Base-by-base conservation (phyloP, 2,113 vertebrate species). In the Centropus bengalensis region DNA sequence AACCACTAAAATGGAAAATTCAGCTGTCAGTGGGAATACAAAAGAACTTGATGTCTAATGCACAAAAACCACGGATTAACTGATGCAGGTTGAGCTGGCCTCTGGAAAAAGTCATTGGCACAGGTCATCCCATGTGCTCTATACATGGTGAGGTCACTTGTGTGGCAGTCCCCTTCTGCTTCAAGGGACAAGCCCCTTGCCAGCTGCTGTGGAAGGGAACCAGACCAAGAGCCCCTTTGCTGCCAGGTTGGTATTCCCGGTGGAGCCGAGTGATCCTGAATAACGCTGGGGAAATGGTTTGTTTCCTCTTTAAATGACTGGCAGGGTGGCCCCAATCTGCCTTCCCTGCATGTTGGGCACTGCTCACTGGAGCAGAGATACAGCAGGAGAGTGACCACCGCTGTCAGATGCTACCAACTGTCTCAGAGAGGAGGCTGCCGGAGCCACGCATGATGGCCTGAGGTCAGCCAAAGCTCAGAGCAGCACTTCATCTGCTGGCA, bases 231-330 rank as follows among this genome's bases (percentile, higher is more conserved):
- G 78, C 38, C 59, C 36, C 68, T 87, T 96, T 88, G 80, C 77
- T 82, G 70, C 67, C 27, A 74, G 63, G 58, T 60, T 64, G 26
- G 45, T 3, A 5, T 94, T 58, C 68, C 2, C 2, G 78, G 80
- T 95, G 45, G 84, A 86, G 94, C 86, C 87, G 86, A 93, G 38
- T 67, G 79, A 87, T 86, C 73, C 85, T 45, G 62, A 71, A 70
- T 91, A 88, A 86, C 3, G 6, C 86, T 74, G 88, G 23, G 64
- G 79, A 59, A 79, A 86, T 38, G 26, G 62, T 93, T 91, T 96
- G 92, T 93, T 96, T 96, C 93, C 91, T 95, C 79, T 89, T 94
- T 92, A 96, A 95, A 93, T 74, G 55, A 73, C 80, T 95, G 64
- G 92, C 16, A 10, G 88, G 93, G 84, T 91, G 91, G 84, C 75